phyloP scores from a whole-genome alignment of 2,888 invertebrate genomes.

The Crepidodera aurea region DNA sequence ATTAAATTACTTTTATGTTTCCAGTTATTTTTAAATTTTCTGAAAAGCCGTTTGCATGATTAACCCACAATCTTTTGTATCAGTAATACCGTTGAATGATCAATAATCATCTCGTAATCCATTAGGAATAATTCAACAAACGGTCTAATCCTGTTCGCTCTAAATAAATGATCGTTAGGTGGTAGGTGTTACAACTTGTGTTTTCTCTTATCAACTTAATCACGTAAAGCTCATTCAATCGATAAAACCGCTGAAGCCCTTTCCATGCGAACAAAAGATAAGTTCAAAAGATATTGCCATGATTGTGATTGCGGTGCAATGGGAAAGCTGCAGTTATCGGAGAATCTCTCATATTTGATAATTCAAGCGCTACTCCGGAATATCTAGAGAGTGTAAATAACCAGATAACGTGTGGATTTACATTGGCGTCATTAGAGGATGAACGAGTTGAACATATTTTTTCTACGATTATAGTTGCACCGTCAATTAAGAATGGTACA shows the following conservation, averaged over 20 bases:
- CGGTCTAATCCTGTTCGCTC: not conserved
- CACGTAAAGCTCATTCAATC: slow-evolving; percentile 11
- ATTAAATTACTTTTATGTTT: no score
- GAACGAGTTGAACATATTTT: no score
- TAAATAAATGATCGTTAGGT: not conserved
- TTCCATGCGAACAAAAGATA: slow-evolving; percentile 14
- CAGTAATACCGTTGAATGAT: not conserved
- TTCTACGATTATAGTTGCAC: no score
- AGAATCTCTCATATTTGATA: not conserved
- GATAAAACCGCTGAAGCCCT: slow-evolving; percentile 7
- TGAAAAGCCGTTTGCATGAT: no score
- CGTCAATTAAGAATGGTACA: no score
- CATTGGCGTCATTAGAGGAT: no score
- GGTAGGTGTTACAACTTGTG: not conserved
- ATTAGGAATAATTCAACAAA: not conserved
- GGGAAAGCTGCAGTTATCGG: slow-evolving; percentile 6
- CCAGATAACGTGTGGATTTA: no score
- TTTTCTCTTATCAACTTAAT: not conserved
- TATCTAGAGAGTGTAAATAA: no score
- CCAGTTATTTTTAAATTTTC: no score
- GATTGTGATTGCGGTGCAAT: slow-evolving; percentile 17
- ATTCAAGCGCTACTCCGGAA: no score
- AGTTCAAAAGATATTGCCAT: slow-evolving; percentile 19
- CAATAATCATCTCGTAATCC: not conserved
- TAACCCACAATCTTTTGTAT: no score